These are phyloP conservation scores for Ceyx margarethae DNA, from an alignment of 2,113 vertebrate species.

Conservation along the genomic window DNA sequence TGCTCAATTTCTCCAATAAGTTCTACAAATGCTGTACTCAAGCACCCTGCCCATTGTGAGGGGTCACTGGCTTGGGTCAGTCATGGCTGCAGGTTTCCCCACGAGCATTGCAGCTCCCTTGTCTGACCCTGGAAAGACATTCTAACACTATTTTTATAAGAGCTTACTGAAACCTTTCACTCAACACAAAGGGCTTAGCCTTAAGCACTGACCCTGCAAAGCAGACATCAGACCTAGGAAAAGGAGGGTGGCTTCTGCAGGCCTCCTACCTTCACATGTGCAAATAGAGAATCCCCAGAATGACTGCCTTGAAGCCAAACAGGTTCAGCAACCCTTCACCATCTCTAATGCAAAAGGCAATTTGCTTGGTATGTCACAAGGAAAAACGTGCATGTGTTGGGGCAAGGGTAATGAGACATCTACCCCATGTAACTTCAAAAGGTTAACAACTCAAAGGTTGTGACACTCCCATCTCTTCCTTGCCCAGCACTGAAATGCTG, in stretches of 20 bases:
- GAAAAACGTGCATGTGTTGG: not conserved
- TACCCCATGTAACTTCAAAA: not conserved
- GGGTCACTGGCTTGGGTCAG: not conserved
- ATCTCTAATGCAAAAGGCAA: conserved; percentile 37
- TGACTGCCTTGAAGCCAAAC: conserved; percentile 62
- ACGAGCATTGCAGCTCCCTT: not conserved
- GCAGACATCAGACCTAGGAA: not conserved
- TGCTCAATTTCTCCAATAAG: not conserved
- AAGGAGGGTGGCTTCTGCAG: not conserved
- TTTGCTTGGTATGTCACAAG: conserved; percentile 34
- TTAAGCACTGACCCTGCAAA: not conserved
- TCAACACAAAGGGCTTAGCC: not conserved
- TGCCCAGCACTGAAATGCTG: not conserved
- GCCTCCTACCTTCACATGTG: not conserved
- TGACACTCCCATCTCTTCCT: not conserved
- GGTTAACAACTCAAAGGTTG: conserved; percentile 28
- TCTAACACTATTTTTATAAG: not conserved
- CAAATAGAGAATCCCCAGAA: conserved; percentile 60
- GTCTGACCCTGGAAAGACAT: not conserved
- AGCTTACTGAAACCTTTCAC: not conserved
- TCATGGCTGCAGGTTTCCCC: not conserved
- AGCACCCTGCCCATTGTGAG: not conserved
- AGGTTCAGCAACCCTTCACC: conserved; percentile 52
- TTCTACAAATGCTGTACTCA: not conserved
- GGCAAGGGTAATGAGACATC: not conserved